Conservation (phyloP, 1,140 invertebrate species). For the Pseudachorutes palmiensis region DNA sequence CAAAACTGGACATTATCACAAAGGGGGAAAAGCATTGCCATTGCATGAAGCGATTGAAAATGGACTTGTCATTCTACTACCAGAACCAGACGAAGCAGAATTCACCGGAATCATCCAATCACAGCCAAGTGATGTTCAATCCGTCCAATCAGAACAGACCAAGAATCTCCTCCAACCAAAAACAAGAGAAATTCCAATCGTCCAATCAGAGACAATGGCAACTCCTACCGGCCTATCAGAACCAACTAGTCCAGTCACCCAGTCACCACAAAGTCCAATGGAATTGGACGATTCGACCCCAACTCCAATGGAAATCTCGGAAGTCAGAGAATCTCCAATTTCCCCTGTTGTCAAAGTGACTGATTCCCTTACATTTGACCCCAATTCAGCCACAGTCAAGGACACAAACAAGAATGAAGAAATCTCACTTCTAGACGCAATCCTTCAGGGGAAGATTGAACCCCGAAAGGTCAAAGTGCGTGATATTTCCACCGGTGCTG, state of each 20-base stretch:
- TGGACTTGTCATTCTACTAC: background rate
- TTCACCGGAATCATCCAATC: background rate
- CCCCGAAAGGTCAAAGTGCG: conserved; percentile 61
- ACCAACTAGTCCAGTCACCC: no score
- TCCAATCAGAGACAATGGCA: background rate
- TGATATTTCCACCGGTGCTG: conserved; percentile 61
- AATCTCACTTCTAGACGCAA: conserved; percentile 58
- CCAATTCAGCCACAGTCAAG: conserved; percentile 14
- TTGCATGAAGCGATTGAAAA: conserved; percentile 61
- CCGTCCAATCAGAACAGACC: background rate
- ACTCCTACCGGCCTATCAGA: no score
- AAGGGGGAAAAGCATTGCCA: conserved; percentile 42
- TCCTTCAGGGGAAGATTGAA: conserved; percentile 58
- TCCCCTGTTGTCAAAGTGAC: conserved; percentile 16
- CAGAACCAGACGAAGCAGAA: background rate
- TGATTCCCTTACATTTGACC: conserved; percentile 21
- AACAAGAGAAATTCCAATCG: background rate
- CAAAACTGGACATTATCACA: conserved; percentile 61
- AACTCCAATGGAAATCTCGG: background rate
- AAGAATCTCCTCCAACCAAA: background rate
- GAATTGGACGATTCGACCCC: no score
- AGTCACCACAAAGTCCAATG: no score
- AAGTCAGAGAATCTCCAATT: background rate
- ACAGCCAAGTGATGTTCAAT: background rate
- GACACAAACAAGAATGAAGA: conserved; percentile 40